Evolutionary conservation across 2,113 vertebrate genomes (phyloP), one percentile per base, ranked within the genome.

Genomic region (Toxotes chatareus): DNA sequence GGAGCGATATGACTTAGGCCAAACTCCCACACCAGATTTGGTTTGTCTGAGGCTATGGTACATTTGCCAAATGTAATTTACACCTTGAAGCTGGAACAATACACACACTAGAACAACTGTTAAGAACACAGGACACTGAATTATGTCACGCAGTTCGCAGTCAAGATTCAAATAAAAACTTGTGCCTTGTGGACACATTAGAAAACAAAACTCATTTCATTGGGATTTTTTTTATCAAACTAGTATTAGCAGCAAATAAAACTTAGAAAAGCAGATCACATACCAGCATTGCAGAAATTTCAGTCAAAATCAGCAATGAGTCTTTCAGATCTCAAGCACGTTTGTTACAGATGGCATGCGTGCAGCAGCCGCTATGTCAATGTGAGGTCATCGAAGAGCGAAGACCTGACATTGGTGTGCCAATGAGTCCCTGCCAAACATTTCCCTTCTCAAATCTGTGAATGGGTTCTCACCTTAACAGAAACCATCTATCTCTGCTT

Each of bases 401-500:
- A 61, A 7, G 0, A 21, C 13, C 32, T 55, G 13, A 40, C n/a
- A 79, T 55, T 55, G 31, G 10, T 42, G n/a, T 10, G 66, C 21
- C 51, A 65, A 40, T 1, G 4, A 21, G 17, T 32, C 16, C 6
- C 27, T 75, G 70, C 64, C 40, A 73, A 59, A 62, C n/a, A 42
- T 11, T 19, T 38, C n/a, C 32, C 36, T 27, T 38, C 38, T 60
- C 51, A 61, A 17, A 66, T n/a, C 12, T 62, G 4, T 32, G 23
- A 74, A 74, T 40, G 23, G 59, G 10, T 36, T 38, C 44, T 9
- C 55, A 17, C 13, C 4, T 17, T 21, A 60, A 38, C 31, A 47
- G 53, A 40, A 16, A 5, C 72, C 46, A 80, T 80, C 69, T 4
- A 47, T 87, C 69, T 36, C 42, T 63, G 31, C 36, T 62, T 79